Percentiles rank a stretch among this genome's conserved stretches.
phyloP scores from a whole-genome alignment of 53 echinoderm and acorn worm species.

The Astropecten irregularis region DNA sequence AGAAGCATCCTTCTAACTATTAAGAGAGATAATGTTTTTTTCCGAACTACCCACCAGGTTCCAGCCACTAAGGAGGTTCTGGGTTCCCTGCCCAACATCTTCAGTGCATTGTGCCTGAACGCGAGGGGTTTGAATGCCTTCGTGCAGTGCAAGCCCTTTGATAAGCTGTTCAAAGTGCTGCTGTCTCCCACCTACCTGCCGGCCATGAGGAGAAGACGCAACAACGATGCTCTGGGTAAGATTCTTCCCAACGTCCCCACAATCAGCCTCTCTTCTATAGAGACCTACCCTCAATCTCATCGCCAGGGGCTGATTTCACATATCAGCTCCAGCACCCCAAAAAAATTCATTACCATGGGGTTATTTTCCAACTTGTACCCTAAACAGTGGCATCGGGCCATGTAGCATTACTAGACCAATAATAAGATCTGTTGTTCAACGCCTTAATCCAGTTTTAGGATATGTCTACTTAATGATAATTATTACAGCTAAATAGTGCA shows the following conservation, averaged over 20 bases:
- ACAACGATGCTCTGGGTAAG: slow-evolving; percentile 62
- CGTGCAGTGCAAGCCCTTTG: slow-evolving; percentile 97
- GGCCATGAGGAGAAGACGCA: slow-evolving; percentile 91
- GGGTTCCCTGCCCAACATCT: slow-evolving; percentile 96
- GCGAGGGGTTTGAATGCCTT: slow-evolving; percentile 93
- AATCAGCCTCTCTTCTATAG: not conserved
- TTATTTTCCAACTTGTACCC: no score
- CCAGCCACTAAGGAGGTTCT: slow-evolving; percentile 98
- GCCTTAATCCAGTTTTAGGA: no score
- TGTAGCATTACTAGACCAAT: no score
- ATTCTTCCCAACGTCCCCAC: not conserved
- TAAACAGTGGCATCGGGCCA: no score
- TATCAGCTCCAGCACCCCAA: no score
- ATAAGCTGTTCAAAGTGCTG: slow-evolving; percentile 97
- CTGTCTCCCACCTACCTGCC: slow-evolving; percentile 96
- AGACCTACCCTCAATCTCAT: not conserved
- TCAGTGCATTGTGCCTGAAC: slow-evolving; percentile 96
- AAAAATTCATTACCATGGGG: no score
- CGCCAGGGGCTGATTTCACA: no score
- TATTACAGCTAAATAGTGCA: no score
- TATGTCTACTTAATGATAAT: no score
- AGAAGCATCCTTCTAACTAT: no score
- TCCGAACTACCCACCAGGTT: slow-evolving; percentile 74
- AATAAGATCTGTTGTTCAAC: no score
- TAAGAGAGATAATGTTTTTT: no score